Percentiles rank a stretch among this genome's conserved stretches.
Conservation (phyloP, 2,888 invertebrate species). For the Callyntrura sp. region DNA sequence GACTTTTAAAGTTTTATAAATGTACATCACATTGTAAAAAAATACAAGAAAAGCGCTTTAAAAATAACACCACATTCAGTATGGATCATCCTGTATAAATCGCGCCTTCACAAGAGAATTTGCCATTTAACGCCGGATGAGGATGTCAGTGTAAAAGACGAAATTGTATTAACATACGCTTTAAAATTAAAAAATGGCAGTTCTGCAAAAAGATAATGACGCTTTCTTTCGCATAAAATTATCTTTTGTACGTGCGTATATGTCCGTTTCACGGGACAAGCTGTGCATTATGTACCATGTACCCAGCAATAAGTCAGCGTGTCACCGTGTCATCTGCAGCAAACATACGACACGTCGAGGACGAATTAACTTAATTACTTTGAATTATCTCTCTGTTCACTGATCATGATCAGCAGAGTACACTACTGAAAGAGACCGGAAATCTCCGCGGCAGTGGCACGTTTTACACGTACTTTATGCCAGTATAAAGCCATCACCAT, state of each 20-base stretch:
- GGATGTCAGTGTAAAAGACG: conserved; percentile 23
- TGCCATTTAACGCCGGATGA: too few relatives aligned
- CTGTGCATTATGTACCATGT: neutral
- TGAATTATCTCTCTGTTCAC: neutral
- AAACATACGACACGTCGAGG: conserved; percentile 3
- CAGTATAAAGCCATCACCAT: conserved; percentile 61
- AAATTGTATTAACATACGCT: conserved; percentile 17
- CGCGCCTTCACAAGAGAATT: too few relatives aligned
- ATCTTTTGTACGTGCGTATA: neutral
- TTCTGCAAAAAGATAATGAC: too few relatives aligned
- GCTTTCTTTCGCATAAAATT: neutral
- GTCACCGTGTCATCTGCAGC: conserved; percentile 73
- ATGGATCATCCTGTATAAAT: neutral
- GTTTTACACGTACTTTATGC: neutral
- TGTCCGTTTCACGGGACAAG: neutral
- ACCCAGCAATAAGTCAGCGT: conserved; percentile 41
- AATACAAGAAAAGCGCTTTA: neutral
- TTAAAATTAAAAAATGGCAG: neutral
- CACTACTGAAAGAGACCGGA: neutral
- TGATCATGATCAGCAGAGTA: too few relatives aligned
- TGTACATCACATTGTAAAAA: neutral
- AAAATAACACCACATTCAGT: too few relatives aligned
- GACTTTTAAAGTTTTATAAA: too few relatives aligned
- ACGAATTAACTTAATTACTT: conserved; percentile 46
- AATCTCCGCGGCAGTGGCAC: conserved; percentile 15